These are phyloP conservation scores for Antedon mediterranea DNA, from an alignment of 53 echinoderm and acorn worm species.

Conservation along the genomic window DNA sequence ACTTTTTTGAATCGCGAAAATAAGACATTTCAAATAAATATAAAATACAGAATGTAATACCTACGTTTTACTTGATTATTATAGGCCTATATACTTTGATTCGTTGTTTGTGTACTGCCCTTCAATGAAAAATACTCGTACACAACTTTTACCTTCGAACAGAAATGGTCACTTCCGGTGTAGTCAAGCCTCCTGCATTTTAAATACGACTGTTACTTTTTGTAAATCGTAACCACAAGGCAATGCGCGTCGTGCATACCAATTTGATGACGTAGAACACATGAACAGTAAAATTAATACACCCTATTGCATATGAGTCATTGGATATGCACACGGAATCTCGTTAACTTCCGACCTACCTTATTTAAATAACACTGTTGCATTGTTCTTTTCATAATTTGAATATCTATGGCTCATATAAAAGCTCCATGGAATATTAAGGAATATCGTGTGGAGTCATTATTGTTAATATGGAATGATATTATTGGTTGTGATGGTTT, in stretches of 20 bases:
- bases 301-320: neutral
- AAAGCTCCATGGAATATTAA: neutral
- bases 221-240: conserved; percentile 1
- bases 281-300: neutral
- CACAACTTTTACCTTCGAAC: neutral
- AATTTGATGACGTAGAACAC: neutral
- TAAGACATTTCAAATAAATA: neutral
- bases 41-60: neutral
- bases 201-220: neutral
- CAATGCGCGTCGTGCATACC: conserved; percentile 1
- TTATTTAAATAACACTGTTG: neutral
- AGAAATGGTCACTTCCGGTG: neutral
- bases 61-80: neutral
- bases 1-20: too few relatives aligned
- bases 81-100: neutral
- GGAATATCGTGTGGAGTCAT: neutral
- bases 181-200: neutral
- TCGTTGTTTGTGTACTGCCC: neutral
- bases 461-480: neutral
- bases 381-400: neutral
- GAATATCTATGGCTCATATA: neutral
- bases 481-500: neutral
- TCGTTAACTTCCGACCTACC: neutral
- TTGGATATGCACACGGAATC: neutral
- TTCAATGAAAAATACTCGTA: neutral